These are phyloP conservation scores for Cancer borealis DNA, from an alignment of 2,888 invertebrate species.

Conservation along the genomic window DNA sequence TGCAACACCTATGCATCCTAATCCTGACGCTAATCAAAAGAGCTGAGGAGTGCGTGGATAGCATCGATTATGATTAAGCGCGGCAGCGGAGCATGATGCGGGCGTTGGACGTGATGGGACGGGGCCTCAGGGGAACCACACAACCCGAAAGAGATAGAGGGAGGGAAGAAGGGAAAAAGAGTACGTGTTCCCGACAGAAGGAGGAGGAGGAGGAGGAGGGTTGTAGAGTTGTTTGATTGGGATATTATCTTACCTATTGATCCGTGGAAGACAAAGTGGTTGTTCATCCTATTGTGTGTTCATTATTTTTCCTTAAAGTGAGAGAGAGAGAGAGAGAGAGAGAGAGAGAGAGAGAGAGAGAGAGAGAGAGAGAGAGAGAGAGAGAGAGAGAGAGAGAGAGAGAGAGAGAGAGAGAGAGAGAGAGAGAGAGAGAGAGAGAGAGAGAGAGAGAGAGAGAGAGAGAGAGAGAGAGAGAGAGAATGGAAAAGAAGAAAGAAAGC, in stretches of 20 bases:
- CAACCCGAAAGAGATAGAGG: neutral
- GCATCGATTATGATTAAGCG: slow-evolving; percentile 23
- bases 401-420: neutral
- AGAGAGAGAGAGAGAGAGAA: neutral
- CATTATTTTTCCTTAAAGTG: neutral
- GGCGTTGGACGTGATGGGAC: neutral
- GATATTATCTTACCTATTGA: neutral
- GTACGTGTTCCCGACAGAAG: neutral
- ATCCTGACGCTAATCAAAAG: neutral
- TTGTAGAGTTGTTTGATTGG: neutral
- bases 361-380: neutral
- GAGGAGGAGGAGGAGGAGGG: slow-evolving; percentile 27
- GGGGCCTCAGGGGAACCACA: neutral
- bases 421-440: neutral
- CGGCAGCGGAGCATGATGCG: slow-evolving; percentile 21
- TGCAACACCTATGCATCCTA: neutral
- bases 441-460: neutral
- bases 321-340: neutral
- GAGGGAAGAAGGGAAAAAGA: neutral
- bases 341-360: neutral
- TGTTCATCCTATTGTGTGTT: neutral
- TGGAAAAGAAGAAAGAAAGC: neutral
- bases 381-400: neutral
- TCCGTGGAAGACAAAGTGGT: slow-evolving; percentile 6
- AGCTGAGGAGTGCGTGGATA: neutral